Evolutionary conservation across 2,113 vertebrate species (phyloP), one percentile per base, ranked within the genome.

Genomic region (Anoura caudifer): DNA sequence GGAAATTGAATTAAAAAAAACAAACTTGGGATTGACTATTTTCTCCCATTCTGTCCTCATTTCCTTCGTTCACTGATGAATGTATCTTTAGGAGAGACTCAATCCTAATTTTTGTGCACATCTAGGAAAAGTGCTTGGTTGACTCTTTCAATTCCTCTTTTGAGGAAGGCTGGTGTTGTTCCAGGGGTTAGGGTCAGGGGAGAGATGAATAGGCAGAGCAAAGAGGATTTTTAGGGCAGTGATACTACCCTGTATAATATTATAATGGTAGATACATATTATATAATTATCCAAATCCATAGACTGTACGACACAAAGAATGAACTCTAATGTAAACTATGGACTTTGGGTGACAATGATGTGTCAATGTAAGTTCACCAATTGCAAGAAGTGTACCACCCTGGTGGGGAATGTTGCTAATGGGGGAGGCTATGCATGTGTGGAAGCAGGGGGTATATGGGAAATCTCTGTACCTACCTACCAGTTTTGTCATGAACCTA

Each of bases 51-150:
- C 65, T 75, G 16, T 80, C 65, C 20, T 90, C 22, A 80, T 83
- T 96, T 96, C 20, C 47, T 95, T 83, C 76, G 38, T 92, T 96
- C 36, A 93, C 15, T 69, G 47, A 61, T 41, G 20, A 95, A 56
- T 94, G 22, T 33, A 84, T 86, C 59, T 85, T 92, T 88, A 87
- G n/a, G n/a, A 88, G 28, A 86, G 15, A 94, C 86, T 47, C 26
- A 54, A 20, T 89, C 38, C 15, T 93, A 41, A 79, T 73, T 88
- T 90, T 96, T 94, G 6, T 84, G n/a, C 13, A 41, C 4, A 70
- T 81, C 81, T 19, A 89, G 54, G 38, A 84, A 69, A 84, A 36
- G 15, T 73, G 67, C 16, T 76, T 82, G 36, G 59, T 22, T 87
- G 26, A 67, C 38, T 80, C 80, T 56, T 93, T 88, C 47, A 45